These are phyloP conservation scores for Chelidonichthys spinosus DNA, from an alignment of 2,797 vertebrate species.

Conservation along the genomic window DNA sequence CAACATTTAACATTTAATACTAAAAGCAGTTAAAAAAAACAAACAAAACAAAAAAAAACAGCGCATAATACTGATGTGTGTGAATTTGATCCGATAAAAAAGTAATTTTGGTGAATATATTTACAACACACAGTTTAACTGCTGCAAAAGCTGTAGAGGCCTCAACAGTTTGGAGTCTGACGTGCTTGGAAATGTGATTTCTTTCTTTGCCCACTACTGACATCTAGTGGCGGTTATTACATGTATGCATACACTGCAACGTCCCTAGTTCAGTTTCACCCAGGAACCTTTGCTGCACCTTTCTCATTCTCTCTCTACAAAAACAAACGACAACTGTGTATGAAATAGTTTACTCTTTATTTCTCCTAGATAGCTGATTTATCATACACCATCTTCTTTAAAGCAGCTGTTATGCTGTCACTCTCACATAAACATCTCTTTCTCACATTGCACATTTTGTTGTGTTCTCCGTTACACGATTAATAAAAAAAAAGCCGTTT, in stretches of 20 bases:
- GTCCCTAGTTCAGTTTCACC: not conserved
- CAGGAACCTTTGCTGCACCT: not conserved
- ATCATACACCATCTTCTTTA: constrained; percentile 49
- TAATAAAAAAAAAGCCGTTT: constrained; percentile 13
- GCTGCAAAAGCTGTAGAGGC: not conserved
- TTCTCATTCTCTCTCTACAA: not conserved
- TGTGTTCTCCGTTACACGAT: constrained; percentile 23
- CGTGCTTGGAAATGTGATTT: not conserved
- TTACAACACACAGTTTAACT: not conserved
- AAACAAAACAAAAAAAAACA: too few relatives aligned
- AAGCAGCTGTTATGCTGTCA: constrained; percentile 14
- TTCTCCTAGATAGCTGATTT: constrained; percentile 33
- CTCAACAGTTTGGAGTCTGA: not conserved
- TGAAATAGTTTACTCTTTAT: constrained; percentile 62
- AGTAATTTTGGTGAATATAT: not conserved
- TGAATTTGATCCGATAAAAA: not conserved
- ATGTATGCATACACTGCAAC: not conserved
- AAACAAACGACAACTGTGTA: constrained; percentile 7
- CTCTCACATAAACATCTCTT: constrained; percentile 44
- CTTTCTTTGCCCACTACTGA: constrained; percentile 33
- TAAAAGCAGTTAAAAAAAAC: not conserved
- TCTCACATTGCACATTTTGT: constrained; percentile 60
- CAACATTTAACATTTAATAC: not conserved
- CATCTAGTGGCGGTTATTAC: constrained; percentile 44
- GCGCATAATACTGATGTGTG: not conserved